Base-by-base conservation (phyloP, 2,113 vertebrate genomes). In the Aix galericulata region DNA sequence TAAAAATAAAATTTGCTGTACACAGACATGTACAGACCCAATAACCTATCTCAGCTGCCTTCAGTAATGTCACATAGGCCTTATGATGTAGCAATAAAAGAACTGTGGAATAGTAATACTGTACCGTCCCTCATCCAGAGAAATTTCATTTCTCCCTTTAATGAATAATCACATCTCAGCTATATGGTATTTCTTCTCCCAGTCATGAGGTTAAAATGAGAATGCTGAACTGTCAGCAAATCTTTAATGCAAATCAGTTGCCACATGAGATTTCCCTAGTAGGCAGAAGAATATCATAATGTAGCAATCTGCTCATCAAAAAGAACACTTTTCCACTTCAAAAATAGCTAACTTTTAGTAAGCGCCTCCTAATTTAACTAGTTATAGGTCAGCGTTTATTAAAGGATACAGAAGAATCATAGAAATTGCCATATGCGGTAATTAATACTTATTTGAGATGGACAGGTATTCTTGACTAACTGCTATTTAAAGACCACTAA, bases 181-280 rank as follows among this genome's bases (percentile, higher is more conserved):
- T 97, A 93, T 46, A 64, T 62, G 66, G 66, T 73, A 95, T 96
- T 96, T 96, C 58, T 88, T 97, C 60, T 96, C 76, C 32, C n/a
- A 94, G 44, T 90, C 67, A 52, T 85, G 94, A 94, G 50, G 73
- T 91, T 82, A 94, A 90, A 25, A 36, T 88, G 34, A 96, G 88
- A 97, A 95, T 85, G 71, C 38, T 94, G 91, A 97, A 90, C 75
- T 94, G 82, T 91, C 95, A 96, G 79, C 50, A 97, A 91, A 96
- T 87, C 89, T 97, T 97, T 96, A 64, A 93, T 97, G 82, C 93
- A 96, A 95, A 97, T 96, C 79, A 91, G 18, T 82, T 66, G 40
- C 90, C 94, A 93, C 85, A 95, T 52, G 88, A 95, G 94, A 96
- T 46, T 76, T 87, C 88, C 92, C 52, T 50, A 74, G 71, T 31